Conservation (phyloP, 2,113 vertebrate species). For the Lontra canadensis region DNA sequence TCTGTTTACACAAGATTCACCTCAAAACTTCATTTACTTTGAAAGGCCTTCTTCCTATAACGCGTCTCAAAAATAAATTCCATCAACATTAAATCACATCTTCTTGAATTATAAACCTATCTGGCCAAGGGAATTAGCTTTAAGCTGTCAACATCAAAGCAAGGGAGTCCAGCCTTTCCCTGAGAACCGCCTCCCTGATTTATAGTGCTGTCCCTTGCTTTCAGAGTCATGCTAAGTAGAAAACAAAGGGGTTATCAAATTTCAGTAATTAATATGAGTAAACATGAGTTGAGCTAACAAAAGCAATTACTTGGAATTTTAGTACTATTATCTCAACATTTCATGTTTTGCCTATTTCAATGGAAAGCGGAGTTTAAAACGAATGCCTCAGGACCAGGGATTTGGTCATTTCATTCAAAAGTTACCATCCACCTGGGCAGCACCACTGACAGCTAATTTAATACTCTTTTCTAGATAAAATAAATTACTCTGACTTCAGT, state of each 20-base stretch:
- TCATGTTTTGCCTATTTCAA: slow-evolving; percentile 58
- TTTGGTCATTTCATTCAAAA: slow-evolving; percentile 82
- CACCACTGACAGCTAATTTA: slow-evolving; percentile 85
- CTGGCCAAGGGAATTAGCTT: slow-evolving; percentile 75
- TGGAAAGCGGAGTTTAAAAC: slow-evolving; percentile 74
- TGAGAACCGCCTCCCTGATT: slow-evolving; percentile 45
- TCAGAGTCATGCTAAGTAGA: slow-evolving; percentile 30
- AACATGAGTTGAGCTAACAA: slow-evolving; percentile 73
- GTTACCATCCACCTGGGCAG: slow-evolving; percentile 77
- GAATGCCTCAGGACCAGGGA: slow-evolving; percentile 77
- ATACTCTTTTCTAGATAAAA: slow-evolving; percentile 83
- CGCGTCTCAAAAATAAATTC: slow-evolving; percentile 67
- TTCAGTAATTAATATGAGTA: slow-evolving; percentile 80
- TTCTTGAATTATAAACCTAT: slow-evolving; percentile 73
- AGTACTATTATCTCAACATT: slow-evolving; percentile 74
- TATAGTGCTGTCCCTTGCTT: slow-evolving; percentile 10
- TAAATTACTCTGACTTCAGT: slow-evolving; percentile 76
- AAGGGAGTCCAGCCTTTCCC: not conserved
- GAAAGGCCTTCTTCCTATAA: slow-evolving; percentile 61
- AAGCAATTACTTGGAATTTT: slow-evolving; percentile 77
- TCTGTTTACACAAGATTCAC: not conserved
- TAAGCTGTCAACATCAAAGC: slow-evolving; percentile 64
- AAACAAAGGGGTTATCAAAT: slow-evolving; percentile 71
- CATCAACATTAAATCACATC: slow-evolving; percentile 65
- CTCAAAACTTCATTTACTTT: slow-evolving; percentile 53